Conservation (phyloP, 2,113 vertebrate genomes). For the Oncorhynchus nerka region DNA sequence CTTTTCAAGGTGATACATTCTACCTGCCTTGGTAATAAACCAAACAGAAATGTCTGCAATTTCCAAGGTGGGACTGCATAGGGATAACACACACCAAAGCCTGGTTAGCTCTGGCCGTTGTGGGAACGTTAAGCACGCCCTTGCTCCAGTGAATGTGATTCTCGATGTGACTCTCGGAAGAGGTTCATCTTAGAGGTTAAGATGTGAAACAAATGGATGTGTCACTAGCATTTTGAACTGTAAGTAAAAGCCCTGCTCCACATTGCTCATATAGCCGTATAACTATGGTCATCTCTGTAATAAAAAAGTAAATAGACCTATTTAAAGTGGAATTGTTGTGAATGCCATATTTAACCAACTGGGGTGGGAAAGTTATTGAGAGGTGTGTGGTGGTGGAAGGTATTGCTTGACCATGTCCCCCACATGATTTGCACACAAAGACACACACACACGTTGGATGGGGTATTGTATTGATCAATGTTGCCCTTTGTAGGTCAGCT, state of each 20-base stretch:
- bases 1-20: not conserved
- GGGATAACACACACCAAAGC: not conserved
- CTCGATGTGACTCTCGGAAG: no score
- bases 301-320: not conserved
- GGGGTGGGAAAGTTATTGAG: not conserved
- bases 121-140: not conserved
- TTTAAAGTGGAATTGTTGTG: not conserved
- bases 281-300: not conserved
- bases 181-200: no score
- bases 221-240: not conserved
- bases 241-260: not conserved
- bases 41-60: not conserved
- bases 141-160: not conserved
- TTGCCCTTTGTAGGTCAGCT: slow-evolving; percentile 7
- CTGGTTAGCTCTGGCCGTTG: not conserved
- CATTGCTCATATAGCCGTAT: not conserved
- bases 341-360: not conserved
- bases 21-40: not conserved
- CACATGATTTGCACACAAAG: not conserved
- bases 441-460: slow-evolving; percentile 5
- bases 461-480: slow-evolving; percentile 35
- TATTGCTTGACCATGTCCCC: not conserved
- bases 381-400: no score
- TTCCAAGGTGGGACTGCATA: not conserved
- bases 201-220: no score